Percentiles rank a stretch among this genome's conserved stretches.
phyloP scores from a whole-genome alignment of 64 coral and sea anemone species.

The Stichodactyla mertensii region DNA sequence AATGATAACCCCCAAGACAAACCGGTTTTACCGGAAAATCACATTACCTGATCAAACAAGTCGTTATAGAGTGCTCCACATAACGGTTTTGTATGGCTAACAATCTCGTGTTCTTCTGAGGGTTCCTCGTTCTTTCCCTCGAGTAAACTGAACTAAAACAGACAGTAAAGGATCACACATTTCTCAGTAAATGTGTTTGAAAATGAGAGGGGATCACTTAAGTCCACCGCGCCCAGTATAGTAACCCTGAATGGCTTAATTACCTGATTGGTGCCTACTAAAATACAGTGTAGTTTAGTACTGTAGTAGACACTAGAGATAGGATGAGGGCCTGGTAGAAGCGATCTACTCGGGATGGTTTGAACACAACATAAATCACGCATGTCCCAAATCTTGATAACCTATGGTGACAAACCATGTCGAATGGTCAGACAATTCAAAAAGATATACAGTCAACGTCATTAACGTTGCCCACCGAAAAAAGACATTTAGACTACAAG shows the following conservation, averaged over 20 bases:
- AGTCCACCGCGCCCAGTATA: too few species aligned
- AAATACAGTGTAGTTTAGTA: slow-evolving; percentile 68
- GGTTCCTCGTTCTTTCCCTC: slow-evolving; percentile 79
- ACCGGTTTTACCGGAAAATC: not conserved
- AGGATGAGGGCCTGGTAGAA: slow-evolving; percentile 82
- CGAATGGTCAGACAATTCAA: too few species aligned
- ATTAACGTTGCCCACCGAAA: too few species aligned
- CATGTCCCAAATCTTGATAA: slow-evolving; percentile 98
- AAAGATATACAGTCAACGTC: too few species aligned
- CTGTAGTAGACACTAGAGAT: slow-evolving; percentile 89
- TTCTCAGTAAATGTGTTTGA: too few species aligned
- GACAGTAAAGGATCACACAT: too few species aligned
- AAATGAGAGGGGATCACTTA: not conserved
- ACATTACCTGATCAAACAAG: slow-evolving; percentile 19
- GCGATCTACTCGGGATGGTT: slow-evolving; percentile 69
- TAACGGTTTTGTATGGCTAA: slow-evolving; percentile 82
- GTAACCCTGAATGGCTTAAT: not conserved
- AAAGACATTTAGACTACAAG: too few species aligned
- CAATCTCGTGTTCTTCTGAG: slow-evolving; percentile 72
- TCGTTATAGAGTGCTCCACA: slow-evolving; percentile 91
- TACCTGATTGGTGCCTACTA: slow-evolving; percentile 94
- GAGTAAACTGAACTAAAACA: slow-evolving; percentile 53
- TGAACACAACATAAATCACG: slow-evolving; percentile 95
- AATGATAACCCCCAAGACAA: too few species aligned
- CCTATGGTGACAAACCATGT: slow-evolving; percentile 16